These are phyloP conservation scores for Aphyosemion australe DNA, from an alignment of 2,113 vertebrate species.

Conservation along the genomic window DNA sequence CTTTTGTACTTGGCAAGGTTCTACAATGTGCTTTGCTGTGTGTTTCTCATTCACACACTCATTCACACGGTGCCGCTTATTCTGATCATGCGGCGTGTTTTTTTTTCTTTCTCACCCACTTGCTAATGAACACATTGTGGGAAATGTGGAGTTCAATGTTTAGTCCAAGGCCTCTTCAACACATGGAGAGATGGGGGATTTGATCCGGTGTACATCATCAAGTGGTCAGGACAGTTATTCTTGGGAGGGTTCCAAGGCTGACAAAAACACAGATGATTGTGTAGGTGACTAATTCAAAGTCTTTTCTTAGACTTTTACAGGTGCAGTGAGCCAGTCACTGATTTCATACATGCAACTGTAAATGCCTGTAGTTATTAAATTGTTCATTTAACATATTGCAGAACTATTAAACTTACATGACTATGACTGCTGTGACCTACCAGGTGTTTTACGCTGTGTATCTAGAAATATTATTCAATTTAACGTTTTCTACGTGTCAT, in stretches of 20 bases:
- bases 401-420: conserved; percentile 1
- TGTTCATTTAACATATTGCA: background rate
- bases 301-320: too few relatives aligned
- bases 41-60: background rate
- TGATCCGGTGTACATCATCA: too few relatives aligned
- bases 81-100: background rate
- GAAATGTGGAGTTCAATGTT: conserved; percentile 1
- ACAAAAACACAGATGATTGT: background rate
- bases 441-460: background rate
- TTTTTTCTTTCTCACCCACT: background rate
- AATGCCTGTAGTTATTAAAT: background rate
- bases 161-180: background rate
- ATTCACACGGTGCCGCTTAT: background rate
- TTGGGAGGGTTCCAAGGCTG: background rate
- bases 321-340: background rate
- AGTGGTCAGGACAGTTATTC: background rate
- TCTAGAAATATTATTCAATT: background rate
- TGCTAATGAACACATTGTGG: background rate
- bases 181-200: background rate
- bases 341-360: background rate
- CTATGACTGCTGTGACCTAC: background rate
- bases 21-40: background rate
- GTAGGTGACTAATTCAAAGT: too few relatives aligned
- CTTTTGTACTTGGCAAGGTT: conserved; percentile 3
- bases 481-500: background rate